A percentile compares a stretch with the other conserved stretches of the same genome.
Evolutionary conservation across 2,113 vertebrate species (phyloP).

Genomic region (Psilopogon haemacephalus): DNA sequence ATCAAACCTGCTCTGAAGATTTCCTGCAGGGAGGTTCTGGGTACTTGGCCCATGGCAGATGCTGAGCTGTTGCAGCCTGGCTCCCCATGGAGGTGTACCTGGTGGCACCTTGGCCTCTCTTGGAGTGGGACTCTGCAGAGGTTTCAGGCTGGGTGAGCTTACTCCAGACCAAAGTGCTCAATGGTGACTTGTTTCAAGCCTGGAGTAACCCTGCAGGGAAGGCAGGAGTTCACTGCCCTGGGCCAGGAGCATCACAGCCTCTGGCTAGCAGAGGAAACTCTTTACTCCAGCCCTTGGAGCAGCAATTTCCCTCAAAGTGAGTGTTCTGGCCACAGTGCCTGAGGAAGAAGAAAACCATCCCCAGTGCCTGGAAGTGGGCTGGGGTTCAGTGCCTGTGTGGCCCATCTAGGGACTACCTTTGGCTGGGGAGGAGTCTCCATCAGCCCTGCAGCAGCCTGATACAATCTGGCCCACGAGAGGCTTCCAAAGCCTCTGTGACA

Average conservation of each 20-base stretch:
- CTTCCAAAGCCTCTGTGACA: slow-evolving; percentile 21
- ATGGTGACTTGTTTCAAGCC: neutral
- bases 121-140: neutral
- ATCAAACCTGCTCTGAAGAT: neutral
- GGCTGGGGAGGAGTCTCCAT: neutral
- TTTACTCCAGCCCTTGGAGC: neutral
- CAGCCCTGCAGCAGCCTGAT: neutral
- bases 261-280: neutral
- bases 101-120: neutral
- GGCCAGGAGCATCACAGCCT: neutral
- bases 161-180: neutral
- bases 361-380: neutral
- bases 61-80: neutral
- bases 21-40: neutral
- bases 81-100: neutral
- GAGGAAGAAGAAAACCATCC: neutral
- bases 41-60: neutral
- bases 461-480: neutral
- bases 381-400: neutral
- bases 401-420: neutral
- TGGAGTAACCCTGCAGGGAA: neutral
- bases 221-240: neutral
- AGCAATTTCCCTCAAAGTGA: neutral
- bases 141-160: neutral
- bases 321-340: neutral